A percentile compares a stretch with the other conserved stretches of the same genome.
phyloP scores from a whole-genome alignment of 1,140 invertebrate genomes.

The Aphelenchoides fujianensis region DNA sequence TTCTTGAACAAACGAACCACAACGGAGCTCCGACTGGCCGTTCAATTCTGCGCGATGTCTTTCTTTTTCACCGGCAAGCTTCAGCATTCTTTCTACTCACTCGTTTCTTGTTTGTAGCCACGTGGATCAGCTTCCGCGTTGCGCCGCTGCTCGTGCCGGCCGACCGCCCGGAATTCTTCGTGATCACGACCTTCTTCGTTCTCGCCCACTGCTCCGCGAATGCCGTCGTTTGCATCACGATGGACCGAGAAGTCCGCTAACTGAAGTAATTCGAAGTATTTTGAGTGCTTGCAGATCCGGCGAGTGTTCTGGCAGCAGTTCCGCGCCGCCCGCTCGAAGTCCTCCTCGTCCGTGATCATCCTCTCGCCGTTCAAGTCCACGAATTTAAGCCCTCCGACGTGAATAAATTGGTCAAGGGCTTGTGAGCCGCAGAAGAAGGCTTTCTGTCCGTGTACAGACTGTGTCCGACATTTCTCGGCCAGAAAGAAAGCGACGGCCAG shows the following conservation, averaged over 20 bases:
- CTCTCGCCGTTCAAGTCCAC: no score
- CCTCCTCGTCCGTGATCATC: no score
- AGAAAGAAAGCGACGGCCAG: no score
- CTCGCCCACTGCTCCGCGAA: constrained; percentile 1
- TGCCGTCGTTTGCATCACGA: not conserved
- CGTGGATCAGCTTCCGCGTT: constrained; percentile 15
- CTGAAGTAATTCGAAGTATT: not conserved
- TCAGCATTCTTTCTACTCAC: not conserved
- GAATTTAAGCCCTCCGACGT: no score
- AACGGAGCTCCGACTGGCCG: not conserved
- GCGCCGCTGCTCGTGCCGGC: not conserved
- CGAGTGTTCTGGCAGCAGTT: not conserved
- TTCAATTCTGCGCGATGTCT: constrained; percentile 3
- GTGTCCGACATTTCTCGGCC: no score
- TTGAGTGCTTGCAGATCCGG: not conserved
- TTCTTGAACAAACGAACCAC: not conserved
- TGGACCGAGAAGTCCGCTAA: not conserved
- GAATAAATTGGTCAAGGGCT: no score
- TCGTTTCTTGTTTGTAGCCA: not conserved
- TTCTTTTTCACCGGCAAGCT: not conserved
- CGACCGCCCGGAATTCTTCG: not conserved
- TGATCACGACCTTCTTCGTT: not conserved
- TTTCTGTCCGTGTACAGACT: no score
- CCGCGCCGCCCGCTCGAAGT: no score
- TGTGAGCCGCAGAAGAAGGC: no score